Conservation (phyloP, 2,888 invertebrate species). For the Drosophila differens region DNA sequence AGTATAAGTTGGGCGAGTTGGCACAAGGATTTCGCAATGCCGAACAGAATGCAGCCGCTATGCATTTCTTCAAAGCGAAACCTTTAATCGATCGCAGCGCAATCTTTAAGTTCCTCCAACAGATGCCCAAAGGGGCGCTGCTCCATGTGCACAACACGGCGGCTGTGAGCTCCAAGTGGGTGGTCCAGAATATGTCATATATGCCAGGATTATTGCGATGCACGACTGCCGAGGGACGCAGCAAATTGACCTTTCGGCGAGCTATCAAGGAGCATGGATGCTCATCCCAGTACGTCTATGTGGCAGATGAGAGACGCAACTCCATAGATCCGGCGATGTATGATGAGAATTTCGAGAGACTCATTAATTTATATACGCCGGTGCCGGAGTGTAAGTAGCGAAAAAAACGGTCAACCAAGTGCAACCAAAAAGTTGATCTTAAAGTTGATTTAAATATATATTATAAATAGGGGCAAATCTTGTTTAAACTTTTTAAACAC, state of each 20-base stretch:
- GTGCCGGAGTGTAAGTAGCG: slow-evolving; percentile 85
- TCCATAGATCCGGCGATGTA: slow-evolving; percentile 85
- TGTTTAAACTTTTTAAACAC: neutral
- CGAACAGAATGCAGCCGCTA: slow-evolving; percentile 85
- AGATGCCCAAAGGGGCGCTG: slow-evolving; percentile 87
- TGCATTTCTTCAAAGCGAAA: slow-evolving; percentile 87
- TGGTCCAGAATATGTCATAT: slow-evolving; percentile 86
- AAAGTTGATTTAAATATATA: too few relatives aligned
- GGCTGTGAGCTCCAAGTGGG: slow-evolving; percentile 86
- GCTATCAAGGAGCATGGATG: slow-evolving; percentile 66
- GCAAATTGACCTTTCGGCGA: slow-evolving; percentile 70
- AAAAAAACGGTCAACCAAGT: neutral
- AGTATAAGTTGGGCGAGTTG: slow-evolving; percentile 80
- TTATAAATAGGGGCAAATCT: too few relatives aligned
- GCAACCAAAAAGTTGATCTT: neutral
- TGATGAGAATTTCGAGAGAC: slow-evolving; percentile 86
- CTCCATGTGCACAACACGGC: slow-evolving; percentile 87
- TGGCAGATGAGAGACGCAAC: slow-evolving; percentile 84
- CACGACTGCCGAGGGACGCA: slow-evolving; percentile 54
- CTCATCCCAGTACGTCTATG: slow-evolving; percentile 67
- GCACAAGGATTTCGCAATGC: slow-evolving; percentile 75
- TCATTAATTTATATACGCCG: slow-evolving; percentile 87
- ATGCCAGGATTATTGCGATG: slow-evolving; percentile 83
- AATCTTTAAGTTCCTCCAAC: slow-evolving; percentile 87
- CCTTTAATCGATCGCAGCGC: slow-evolving; percentile 86